Evolutionary conservation across 37 sponge, comb jelly and placozoan genomes (phyloP).

Genomic region (Spongilla lacustris): DNA sequence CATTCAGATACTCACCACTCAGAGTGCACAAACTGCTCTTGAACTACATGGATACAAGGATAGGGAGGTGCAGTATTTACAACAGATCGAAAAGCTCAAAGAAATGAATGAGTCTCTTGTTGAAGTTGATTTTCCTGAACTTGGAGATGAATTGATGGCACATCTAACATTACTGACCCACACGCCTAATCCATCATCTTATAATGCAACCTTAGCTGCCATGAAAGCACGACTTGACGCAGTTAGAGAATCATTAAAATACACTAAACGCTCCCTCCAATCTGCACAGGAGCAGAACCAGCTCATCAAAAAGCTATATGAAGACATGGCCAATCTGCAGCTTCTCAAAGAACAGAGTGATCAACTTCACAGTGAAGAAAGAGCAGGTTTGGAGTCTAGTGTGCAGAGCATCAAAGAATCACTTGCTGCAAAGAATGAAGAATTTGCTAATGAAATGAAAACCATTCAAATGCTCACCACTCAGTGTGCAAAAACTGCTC

Average conservation of each 20-base stretch:
- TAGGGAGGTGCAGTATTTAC: neutral
- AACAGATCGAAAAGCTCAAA: conserved; percentile 2
- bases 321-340: neutral
- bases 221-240: neutral
- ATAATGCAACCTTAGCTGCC: neutral
- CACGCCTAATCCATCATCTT: neutral
- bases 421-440: neutral
- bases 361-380: neutral
- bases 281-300: neutral
- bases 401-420: neutral
- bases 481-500: neutral
- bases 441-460: neutral
- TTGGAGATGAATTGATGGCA: neutral
- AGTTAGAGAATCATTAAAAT: neutral
- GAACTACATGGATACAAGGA: neutral
- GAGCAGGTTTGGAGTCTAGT: neutral
- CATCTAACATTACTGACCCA: neutral
- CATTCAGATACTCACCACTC: neutral
- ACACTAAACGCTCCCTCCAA: neutral
- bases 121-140: neutral
- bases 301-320: neutral
- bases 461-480: neutral
- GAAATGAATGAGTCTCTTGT: neutral
- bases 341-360: neutral
- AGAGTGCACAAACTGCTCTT: neutral